Base-by-base conservation (phyloP, 2,797 vertebrate species). In the Enteromius viviparus region DNA sequence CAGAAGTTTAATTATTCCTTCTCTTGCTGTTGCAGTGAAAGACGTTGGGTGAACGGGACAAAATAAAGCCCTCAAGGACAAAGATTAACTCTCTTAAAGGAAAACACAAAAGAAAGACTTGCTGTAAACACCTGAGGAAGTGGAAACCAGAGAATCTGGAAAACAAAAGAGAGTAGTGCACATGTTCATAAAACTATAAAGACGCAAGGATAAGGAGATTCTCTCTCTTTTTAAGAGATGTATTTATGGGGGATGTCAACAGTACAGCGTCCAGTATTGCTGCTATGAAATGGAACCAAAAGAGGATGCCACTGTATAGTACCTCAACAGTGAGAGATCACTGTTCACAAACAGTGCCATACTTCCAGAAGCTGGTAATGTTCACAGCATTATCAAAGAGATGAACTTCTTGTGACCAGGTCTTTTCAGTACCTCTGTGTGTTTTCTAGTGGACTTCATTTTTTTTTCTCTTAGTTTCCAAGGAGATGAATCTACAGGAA, bases 1-100 rank as follows among this genome's bases (percentile, higher is more conserved):
- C 45, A 49, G 11, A 14, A 26, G 40, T 15, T 45, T 66, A 32
- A 29, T 17, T 47, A 9, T 66, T 47, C 10, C 32, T 47, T 51
- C 0, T 51, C 29, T 78, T 94, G 94, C 92, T 95, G 95, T 93
- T 95, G 87, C 23, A 72, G n/a, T 26, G 78, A 86, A 60, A 12
- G 55, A 23, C 47, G 34, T 29, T 23, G 58, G 64, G 49, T 76
- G 64, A 69, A 15, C 32, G 80, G 40, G 71, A 60, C 29, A 32
- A 62, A 76, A 49, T n/a, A 82, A 72, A 60, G 34, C 64, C 51
- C 49, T 34, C 72, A 32, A 45, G 62, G 64, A 68, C 60, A 32
- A 68, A 76, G 23, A 82, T 45, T 29, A 6, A 32, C 42, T 58
- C 64, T 42, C 26, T 47, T 45, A 19, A 53, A 86, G 79, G 62